These are phyloP conservation scores for Hippasteria phrygiana DNA, from an alignment of 53 echinoderm and acorn worm species.

Conservation along the genomic window DNA sequence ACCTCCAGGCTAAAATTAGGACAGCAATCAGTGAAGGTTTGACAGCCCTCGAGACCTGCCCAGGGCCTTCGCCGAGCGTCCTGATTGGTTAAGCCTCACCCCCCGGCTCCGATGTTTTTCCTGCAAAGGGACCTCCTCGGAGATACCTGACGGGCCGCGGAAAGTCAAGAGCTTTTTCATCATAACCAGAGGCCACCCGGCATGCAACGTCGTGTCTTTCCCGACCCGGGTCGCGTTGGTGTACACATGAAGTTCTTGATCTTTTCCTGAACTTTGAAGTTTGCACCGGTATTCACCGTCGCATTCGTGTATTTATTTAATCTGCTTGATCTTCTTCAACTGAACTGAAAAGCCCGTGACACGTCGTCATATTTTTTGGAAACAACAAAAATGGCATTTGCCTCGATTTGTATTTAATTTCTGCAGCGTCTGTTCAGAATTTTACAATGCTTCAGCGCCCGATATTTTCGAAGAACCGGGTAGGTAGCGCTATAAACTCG, in stretches of 20 bases:
- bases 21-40: background rate
- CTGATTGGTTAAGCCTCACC: slow-evolving; percentile 14
- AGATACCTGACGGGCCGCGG: background rate
- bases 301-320: background rate
- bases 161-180: background rate
- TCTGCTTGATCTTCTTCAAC: background rate
- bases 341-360: too few relatives aligned
- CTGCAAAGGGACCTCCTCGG: slow-evolving; percentile 41
- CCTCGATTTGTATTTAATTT: background rate
- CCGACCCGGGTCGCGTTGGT: background rate
- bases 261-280: slow-evolving; percentile 47
- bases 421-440: background rate
- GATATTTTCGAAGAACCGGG: slow-evolving; percentile 12
- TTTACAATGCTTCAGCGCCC: slow-evolving; percentile 10
- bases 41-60: background rate
- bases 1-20: background rate
- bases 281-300: background rate
- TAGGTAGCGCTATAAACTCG: too few relatives aligned
- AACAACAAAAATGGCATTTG: background rate
- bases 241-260: slow-evolving; percentile 4
- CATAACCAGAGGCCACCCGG: background rate
- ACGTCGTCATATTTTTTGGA: background rate
- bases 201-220: slow-evolving; percentile 1
- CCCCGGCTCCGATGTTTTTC: slow-evolving; percentile 4
- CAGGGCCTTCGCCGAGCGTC: background rate